Evolutionary conservation across 2,888 invertebrate genomes (phyloP).

Genomic region (Chymomyza caudatula): DNA sequence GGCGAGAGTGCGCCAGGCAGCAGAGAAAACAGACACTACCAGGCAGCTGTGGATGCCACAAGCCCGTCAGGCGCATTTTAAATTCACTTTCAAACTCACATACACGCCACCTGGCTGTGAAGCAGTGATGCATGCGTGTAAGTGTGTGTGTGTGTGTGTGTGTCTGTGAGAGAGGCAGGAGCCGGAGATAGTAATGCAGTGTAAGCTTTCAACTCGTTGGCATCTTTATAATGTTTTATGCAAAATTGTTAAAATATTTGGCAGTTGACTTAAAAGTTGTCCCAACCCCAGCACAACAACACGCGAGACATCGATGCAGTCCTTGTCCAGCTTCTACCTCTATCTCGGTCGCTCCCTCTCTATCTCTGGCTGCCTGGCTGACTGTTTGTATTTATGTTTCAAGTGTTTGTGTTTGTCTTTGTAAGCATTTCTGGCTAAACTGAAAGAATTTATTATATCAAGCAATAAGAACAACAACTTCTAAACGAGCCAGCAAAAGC

Average conservation of each 20-base stretch:
- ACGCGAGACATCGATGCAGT: slow-evolving; percentile 15
- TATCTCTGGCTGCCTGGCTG: background rate
- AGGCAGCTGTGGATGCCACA: background rate
- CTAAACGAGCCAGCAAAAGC: slow-evolving; percentile 28
- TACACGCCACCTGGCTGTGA: slow-evolving; percentile 16
- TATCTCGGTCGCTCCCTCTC: slow-evolving; percentile 2
- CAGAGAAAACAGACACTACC: background rate
- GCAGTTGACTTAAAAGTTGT: slow-evolving; percentile 68
- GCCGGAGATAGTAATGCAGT: background rate
- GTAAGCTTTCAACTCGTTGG: slow-evolving; percentile 21
- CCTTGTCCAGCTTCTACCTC: slow-evolving; percentile 15
- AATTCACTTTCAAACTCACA: slow-evolving; percentile 54
- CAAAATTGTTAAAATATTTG: slow-evolving; percentile 71
- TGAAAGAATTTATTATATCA: slow-evolving; percentile 69
- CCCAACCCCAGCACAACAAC: background rate
- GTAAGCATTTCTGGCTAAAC: slow-evolving; percentile 59
- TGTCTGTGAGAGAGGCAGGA: slow-evolving; percentile 14
- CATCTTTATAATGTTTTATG: slow-evolving; percentile 67
- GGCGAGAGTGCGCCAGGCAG: background rate
- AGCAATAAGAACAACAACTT: slow-evolving; percentile 17
- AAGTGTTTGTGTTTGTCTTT: slow-evolving; percentile 45
- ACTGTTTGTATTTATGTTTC: slow-evolving; percentile 54
- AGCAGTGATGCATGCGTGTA: no score
- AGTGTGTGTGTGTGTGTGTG: no score
- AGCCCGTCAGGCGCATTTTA: slow-evolving; percentile 29